Conservation (phyloP, 2,888 invertebrate species). For the Panzeria rudis region DNA sequence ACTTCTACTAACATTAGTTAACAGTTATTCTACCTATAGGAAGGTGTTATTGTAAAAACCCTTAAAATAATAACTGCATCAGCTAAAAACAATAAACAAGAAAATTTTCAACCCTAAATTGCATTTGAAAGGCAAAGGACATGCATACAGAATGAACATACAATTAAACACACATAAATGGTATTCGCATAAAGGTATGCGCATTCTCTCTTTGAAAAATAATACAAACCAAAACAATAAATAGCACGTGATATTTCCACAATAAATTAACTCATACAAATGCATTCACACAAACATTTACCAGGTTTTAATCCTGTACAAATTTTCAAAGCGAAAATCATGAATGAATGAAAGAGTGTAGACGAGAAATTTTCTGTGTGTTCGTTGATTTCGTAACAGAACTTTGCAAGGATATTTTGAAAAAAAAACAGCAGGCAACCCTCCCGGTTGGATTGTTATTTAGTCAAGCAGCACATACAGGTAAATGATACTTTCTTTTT, state of each 20-base stretch:
- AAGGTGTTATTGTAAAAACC: conserved; percentile 64
- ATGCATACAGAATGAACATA: conserved; percentile 13
- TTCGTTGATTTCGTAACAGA: conserved; percentile 1
- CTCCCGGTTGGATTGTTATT: conserved; percentile 13
- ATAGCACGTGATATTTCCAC: conserved; percentile 69
- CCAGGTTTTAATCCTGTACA: conserved; percentile 32
- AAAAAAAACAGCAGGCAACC: conserved; percentile 38
- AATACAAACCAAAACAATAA: conserved; percentile 50
- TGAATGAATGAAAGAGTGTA: conserved; percentile 54
- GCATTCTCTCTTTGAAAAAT: conserved; percentile 64
- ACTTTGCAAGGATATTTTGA: conserved; percentile 13
- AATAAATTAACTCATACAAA: conserved; percentile 30
- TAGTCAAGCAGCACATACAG: conserved; percentile 47
- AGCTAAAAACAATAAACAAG: conserved; percentile 44
- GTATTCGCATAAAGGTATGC: conserved; percentile 49
- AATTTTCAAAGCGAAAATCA: conserved; percentile 46
- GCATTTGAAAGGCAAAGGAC: conserved; percentile 52
- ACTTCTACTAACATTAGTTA: conserved; percentile 37
- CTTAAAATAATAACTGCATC: conserved; percentile 19
- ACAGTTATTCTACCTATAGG: conserved; percentile 54
- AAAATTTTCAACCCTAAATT: conserved; percentile 62
- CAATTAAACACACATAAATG: background rate
- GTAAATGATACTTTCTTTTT: conserved; percentile 59
- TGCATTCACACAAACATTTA: background rate
- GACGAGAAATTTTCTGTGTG: background rate